Evolutionary conservation across 2,888 invertebrate genomes (phyloP).

Genomic region (Herminia tarsipennalis): DNA sequence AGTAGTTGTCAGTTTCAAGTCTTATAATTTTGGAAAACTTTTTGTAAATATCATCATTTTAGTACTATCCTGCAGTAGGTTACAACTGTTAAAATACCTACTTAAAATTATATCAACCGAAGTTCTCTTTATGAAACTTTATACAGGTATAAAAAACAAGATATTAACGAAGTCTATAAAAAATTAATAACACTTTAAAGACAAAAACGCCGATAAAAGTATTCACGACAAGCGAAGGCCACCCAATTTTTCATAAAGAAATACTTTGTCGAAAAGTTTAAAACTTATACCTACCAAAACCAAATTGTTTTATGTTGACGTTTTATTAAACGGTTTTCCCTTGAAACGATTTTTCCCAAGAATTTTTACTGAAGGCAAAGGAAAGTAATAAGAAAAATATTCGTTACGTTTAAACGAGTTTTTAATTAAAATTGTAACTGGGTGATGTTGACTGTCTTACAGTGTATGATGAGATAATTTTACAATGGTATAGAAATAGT

Average conservation of each 20-base stretch:
- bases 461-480: constrained; percentile 15
- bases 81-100: too few species aligned
- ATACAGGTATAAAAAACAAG: too few species aligned
- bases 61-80: too few species aligned
- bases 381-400: not conserved
- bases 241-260: constrained; percentile 21
- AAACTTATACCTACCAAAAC: constrained; percentile 23
- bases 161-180: too few species aligned
- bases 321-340: constrained; percentile 18
- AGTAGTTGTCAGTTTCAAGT: too few species aligned
- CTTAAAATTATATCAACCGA: too few species aligned
- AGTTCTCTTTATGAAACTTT: too few species aligned
- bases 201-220: not conserved
- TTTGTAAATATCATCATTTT: too few species aligned
- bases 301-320: constrained; percentile 19
- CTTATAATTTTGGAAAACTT: too few species aligned
- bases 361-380: constrained; percentile 8
- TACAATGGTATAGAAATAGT: too few species aligned
- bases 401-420: constrained; percentile 3
- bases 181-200: too few species aligned
- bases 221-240: not conserved
- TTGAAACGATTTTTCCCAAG: constrained; percentile 9
- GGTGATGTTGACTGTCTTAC: constrained; percentile 7
- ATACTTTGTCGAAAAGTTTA: constrained; percentile 14
- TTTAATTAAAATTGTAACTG: constrained; percentile 34